Evolutionary conservation across 2,888 invertebrate species (phyloP).

Genomic region (Oligia latruncula): DNA sequence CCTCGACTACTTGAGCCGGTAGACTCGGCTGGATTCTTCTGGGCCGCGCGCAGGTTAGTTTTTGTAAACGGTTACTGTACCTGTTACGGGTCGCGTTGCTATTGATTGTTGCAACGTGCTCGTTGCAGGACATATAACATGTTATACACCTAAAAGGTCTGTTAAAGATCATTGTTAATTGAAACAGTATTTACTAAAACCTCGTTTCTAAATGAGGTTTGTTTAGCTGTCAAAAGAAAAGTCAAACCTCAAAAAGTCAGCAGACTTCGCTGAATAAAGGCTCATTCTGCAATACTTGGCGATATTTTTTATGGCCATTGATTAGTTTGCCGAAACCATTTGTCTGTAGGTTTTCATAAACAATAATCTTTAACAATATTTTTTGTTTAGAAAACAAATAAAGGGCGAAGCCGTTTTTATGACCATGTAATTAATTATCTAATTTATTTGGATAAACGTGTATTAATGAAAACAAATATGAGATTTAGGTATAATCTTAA

Average conservation of each 20-base stretch:
- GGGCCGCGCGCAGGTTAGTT: slow-evolving; percentile 94
- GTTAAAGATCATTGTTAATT: slow-evolving; percentile 27
- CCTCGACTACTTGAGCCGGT: slow-evolving; percentile 96
- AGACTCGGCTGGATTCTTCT: slow-evolving; percentile 94
- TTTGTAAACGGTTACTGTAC: neutral
- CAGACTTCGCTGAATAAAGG: neutral
- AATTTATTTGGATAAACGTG: slow-evolving; percentile 32
- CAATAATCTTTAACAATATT: slow-evolving; percentile 47
- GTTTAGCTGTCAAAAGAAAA: neutral
- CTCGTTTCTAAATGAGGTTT: neutral
- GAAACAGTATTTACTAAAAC: neutral
- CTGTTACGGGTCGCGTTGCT: slow-evolving; percentile 4
- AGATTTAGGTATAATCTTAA: neutral
- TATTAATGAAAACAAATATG: slow-evolving; percentile 32
- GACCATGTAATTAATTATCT: slow-evolving; percentile 16
- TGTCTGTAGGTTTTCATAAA: slow-evolving; percentile 43
- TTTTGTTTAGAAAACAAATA: slow-evolving; percentile 42
- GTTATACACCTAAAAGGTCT: neutral
- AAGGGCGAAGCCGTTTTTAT: slow-evolving; percentile 7
- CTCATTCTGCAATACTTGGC: neutral
- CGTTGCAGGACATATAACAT: slow-evolving; percentile 17
- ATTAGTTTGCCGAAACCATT: slow-evolving; percentile 24
- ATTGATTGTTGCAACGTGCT: neutral
- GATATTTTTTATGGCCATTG: neutral
- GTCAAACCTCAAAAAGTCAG: neutral